Conservation (phyloP, 2,888 invertebrate species). For the Eilema caniola region DNA sequence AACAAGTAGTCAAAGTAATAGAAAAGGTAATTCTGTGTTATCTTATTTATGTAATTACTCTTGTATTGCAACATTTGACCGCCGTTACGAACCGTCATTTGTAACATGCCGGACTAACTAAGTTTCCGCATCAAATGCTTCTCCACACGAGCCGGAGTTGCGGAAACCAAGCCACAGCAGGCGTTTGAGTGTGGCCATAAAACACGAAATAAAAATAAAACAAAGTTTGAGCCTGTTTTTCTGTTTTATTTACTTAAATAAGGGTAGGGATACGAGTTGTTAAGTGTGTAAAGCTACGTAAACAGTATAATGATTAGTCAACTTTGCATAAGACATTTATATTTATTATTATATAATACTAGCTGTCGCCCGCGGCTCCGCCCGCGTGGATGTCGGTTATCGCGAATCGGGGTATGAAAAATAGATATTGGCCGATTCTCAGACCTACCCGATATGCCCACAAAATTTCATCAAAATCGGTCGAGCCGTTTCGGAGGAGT, state of each 20-base stretch:
- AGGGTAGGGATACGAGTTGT: slow-evolving; percentile 38
- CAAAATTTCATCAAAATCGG: no score
- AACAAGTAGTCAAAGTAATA: slow-evolving; percentile 29
- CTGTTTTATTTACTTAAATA: slow-evolving; percentile 38
- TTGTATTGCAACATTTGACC: slow-evolving; percentile 56
- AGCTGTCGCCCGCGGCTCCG: no score
- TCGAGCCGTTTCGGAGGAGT: no score
- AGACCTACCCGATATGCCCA: no score
- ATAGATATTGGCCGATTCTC: no score
- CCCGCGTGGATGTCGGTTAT: no score
- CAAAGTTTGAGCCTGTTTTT: slow-evolving; percentile 16
- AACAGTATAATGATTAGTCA: slow-evolving; percentile 34
- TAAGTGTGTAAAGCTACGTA: slow-evolving; percentile 35
- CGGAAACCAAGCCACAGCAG: slow-evolving; percentile 41
- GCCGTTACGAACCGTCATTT: slow-evolving; percentile 55
- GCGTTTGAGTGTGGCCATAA: slow-evolving; percentile 43
- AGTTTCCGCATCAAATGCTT: slow-evolving; percentile 60
- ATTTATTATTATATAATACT: no score
- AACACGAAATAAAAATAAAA: slow-evolving; percentile 41
- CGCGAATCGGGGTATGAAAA: no score
- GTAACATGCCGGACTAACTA: slow-evolving; percentile 58
- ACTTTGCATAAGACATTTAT: no score
- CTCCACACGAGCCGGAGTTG: slow-evolving; percentile 45
- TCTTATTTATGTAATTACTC: slow-evolving; percentile 54
- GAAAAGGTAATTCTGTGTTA: slow-evolving; percentile 45